A percentile compares a stretch with the other conserved stretches of the same genome.
phyloP scores from a whole-genome alignment of 1,140 invertebrate species.

The Drosophila takahashii region DNA sequence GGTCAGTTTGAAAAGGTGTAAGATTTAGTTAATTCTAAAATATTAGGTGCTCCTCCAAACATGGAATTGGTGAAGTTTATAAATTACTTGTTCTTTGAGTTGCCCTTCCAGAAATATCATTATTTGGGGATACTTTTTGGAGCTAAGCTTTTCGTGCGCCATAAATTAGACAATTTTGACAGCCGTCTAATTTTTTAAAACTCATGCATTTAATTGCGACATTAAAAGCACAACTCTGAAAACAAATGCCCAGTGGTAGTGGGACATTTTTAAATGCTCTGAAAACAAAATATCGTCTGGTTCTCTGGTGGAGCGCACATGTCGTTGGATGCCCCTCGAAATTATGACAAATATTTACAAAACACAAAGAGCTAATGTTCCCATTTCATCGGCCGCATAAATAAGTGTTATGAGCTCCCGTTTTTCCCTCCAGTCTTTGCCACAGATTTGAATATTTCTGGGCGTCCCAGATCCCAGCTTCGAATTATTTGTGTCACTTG shows the following conservation, averaged over 20 bases:
- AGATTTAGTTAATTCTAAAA: too few relatives aligned
- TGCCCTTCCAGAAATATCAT: background rate
- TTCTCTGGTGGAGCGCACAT: slow-evolving; percentile 34
- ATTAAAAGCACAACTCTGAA: slow-evolving; percentile 68
- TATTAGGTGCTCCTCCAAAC: too few relatives aligned
- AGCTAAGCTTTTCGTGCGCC: slow-evolving; percentile 57
- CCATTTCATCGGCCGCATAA: slow-evolving; percentile 81
- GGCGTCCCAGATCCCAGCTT: slow-evolving; percentile 58
- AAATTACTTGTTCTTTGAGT: too few relatives aligned
- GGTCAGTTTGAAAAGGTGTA: too few relatives aligned
- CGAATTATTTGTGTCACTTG: slow-evolving; percentile 67
- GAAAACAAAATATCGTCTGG: slow-evolving; percentile 29
- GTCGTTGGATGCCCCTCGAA: slow-evolving; percentile 40
- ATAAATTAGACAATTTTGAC: slow-evolving; percentile 75
- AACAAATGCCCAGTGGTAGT: slow-evolving; percentile 44
- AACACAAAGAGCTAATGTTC: slow-evolving; percentile 75
- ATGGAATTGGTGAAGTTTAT: too few relatives aligned
- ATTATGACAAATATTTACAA: slow-evolving; percentile 83
- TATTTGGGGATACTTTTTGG: slow-evolving; percentile 12
- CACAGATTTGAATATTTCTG: slow-evolving; percentile 67
- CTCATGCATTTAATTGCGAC: slow-evolving; percentile 82
- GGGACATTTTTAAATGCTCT: slow-evolving; percentile 30
- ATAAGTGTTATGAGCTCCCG: slow-evolving; percentile 75
- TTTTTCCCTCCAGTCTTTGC: slow-evolving; percentile 49
- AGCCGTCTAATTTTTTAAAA: slow-evolving; percentile 79